Conservation (phyloP, 2,797 vertebrate genomes). For the Chanos chanos region DNA sequence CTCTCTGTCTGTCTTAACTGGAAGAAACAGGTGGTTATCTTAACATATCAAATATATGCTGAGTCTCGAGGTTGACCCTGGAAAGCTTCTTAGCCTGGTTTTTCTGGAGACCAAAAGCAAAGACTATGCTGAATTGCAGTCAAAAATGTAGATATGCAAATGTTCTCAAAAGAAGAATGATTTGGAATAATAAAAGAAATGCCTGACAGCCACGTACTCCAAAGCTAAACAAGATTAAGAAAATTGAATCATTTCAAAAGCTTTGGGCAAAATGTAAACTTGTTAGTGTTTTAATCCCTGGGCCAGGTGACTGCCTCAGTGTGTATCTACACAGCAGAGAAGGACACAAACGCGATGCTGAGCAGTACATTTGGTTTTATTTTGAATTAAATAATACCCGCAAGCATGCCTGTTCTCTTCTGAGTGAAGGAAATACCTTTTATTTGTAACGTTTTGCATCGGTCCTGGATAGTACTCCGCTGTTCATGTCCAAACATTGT, state of each 20-base stretch:
- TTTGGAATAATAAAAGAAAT: constrained; percentile 73
- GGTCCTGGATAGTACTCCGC: constrained; percentile 37
- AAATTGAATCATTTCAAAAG: constrained; percentile 83
- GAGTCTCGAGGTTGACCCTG: constrained; percentile 68
- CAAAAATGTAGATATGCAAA: constrained; percentile 77
- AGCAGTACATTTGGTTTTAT: constrained; percentile 48
- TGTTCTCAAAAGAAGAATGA: constrained; percentile 66
- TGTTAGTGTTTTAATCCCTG: constrained; percentile 74
- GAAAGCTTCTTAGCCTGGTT: constrained; percentile 60
- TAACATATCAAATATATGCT: constrained; percentile 75
- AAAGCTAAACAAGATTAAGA: constrained; percentile 83
- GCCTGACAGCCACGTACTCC: constrained; percentile 72
- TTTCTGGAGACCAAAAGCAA: constrained; percentile 62
- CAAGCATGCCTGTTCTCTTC: constrained; percentile 35
- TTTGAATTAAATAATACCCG: constrained; percentile 59
- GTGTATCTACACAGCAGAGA: constrained; percentile 62
- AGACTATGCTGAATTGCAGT: constrained; percentile 69
- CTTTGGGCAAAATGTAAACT: constrained; percentile 79
- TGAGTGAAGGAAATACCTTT: constrained; percentile 45
- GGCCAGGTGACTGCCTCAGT: constrained; percentile 69
- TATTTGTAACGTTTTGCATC: constrained; percentile 53
- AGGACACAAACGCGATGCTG: constrained; percentile 18
- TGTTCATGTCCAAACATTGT: constrained; percentile 45
- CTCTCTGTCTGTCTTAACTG: too few species aligned
- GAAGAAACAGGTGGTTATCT: constrained; percentile 65